phyloP scores from a whole-genome alignment of 2,888 invertebrate species.

The Chorisops tibialis region DNA sequence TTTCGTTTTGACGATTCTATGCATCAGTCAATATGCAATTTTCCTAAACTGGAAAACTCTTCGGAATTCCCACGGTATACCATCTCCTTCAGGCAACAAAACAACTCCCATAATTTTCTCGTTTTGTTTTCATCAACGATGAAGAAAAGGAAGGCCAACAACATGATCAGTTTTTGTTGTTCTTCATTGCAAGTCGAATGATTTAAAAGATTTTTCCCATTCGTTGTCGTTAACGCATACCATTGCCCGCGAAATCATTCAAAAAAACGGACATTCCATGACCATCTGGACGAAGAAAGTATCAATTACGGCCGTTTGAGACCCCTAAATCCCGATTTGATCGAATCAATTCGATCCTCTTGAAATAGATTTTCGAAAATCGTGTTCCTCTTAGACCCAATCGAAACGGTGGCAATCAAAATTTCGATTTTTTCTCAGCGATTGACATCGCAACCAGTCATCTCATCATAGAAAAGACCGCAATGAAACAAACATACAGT shows the following conservation, averaged over 20 bases:
- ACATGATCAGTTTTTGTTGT: not conserved
- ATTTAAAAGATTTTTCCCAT: conserved; percentile 11
- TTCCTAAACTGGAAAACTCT: too few species aligned
- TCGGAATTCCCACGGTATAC: conserved; percentile 15
- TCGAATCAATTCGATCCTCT: conserved; percentile 2
- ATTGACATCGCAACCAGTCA: not conserved
- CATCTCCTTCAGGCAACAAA: conserved; percentile 8
- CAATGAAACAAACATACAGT: not conserved
- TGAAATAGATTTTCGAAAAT: not conserved
- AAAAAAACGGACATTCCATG: conserved; percentile 14
- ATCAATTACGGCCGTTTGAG: conserved; percentile 5
- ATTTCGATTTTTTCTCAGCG: conserved; percentile 12
- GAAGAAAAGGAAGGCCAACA: conserved; percentile 10
- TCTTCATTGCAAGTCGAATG: conserved; percentile 2
- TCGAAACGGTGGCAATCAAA: conserved; percentile 11
- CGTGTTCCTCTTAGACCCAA: conserved; percentile 10
- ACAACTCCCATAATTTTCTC: not conserved
- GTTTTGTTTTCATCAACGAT: not conserved
- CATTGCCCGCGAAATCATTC: not conserved
- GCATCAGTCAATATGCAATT: too few species aligned
- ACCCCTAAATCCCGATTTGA: not conserved
- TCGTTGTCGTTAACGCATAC: conserved; percentile 11
- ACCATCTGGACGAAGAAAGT: conserved; percentile 23
- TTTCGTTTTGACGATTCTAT: too few species aligned
- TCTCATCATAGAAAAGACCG: not conserved